phyloP scores from a whole-genome alignment of 2,113 vertebrate species.

The Cochlearius cochlearius region DNA sequence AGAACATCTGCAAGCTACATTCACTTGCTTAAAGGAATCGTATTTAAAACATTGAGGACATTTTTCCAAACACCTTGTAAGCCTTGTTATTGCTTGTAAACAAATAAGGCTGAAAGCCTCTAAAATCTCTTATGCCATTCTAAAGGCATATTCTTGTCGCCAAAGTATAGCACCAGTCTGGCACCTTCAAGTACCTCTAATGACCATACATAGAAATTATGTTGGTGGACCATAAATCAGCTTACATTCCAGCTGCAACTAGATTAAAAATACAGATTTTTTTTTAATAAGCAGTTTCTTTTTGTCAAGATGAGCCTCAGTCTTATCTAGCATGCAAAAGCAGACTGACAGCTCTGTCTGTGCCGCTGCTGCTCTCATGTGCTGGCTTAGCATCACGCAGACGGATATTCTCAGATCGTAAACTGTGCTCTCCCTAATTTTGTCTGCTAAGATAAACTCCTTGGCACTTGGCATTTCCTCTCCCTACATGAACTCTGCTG shows the following conservation, averaged over 20 bases:
- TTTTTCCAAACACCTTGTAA: neutral
- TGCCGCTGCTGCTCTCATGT: neutral
- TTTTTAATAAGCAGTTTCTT: neutral
- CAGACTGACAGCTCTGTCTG: neutral
- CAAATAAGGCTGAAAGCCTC: neutral
- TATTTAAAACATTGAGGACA: neutral
- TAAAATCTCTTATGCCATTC: neutral
- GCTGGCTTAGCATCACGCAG: neutral
- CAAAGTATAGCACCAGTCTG: neutral
- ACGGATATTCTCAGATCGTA: neutral
- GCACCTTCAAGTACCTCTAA: neutral
- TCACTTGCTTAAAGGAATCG: neutral
- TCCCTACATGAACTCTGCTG: neutral
- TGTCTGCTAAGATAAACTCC: neutral
- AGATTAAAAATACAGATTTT: neutral
- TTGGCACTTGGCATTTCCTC: neutral
- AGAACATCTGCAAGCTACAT: neutral
- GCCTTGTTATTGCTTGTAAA: neutral
- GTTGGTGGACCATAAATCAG: neutral
- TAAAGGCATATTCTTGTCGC: neutral
- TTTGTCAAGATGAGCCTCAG: neutral
- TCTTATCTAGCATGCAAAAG: neutral
- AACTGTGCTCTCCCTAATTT: neutral
- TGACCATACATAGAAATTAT: neutral
- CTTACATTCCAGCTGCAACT: neutral